Conservation (phyloP, 64 coral and sea anemone genomes). For the Stylophora pistillata region DNA sequence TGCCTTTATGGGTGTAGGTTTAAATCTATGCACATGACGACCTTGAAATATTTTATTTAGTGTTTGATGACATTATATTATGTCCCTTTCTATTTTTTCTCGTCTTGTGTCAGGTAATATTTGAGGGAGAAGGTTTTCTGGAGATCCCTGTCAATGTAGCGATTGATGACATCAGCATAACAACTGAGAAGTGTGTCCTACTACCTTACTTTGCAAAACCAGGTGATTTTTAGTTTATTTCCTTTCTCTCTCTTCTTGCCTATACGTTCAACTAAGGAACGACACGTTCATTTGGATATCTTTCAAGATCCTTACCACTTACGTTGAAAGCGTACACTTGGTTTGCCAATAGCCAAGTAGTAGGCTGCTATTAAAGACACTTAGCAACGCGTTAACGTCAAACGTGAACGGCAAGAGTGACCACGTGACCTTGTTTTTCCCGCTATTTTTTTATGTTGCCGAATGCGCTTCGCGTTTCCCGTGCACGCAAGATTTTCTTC, state of each 20-base stretch:
- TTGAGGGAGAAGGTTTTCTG: slow-evolving; percentile 2
- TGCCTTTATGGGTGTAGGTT: no score
- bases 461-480: no score
- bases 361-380: no score
- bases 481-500: no score
- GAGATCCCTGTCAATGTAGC: background rate
- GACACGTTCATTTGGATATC: no score
- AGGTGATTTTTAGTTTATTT: background rate
- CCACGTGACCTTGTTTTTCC: no score
- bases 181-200: background rate
- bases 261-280: background rate
- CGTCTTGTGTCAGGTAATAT: background rate
- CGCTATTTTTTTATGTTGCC: no score
- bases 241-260: background rate
- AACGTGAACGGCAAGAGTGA: no score
- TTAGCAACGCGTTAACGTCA: no score
- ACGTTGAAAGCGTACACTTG: no score
- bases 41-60: background rate
- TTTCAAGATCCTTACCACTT: no score
- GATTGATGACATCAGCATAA: background rate
- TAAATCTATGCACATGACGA: background rate
- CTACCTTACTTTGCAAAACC: background rate
- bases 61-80: background rate
- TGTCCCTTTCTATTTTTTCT: background rate
- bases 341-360: no score